Percentiles rank a stretch among this genome's conserved stretches.
These are phyloP conservation scores for Mus caroli DNA, from an alignment of 2,797 vertebrate genomes.

Conservation along the genomic window DNA sequence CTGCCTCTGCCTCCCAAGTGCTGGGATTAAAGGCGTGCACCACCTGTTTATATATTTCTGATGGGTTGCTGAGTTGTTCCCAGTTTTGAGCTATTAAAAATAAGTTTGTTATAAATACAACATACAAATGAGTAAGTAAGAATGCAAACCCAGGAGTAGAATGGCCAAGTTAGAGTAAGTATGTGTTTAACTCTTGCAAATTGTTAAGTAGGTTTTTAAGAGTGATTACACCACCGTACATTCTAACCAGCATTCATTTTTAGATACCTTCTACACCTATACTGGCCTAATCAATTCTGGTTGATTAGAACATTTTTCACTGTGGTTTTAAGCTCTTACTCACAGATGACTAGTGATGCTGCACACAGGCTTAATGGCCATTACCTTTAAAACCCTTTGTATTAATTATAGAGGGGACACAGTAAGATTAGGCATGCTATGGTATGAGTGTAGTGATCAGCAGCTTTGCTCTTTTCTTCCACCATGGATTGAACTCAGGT, in stretches of 20 bases:
- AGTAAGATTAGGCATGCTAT: not conserved
- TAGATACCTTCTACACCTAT: not conserved
- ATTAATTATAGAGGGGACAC: not conserved
- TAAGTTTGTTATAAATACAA: not conserved
- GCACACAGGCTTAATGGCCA: not conserved
- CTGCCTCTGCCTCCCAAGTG: too few relatives aligned
- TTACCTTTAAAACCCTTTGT: not conserved
- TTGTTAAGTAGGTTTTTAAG: not conserved
- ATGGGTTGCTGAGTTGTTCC: not conserved
- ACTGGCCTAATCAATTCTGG: not conserved
- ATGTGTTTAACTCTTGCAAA: not conserved
- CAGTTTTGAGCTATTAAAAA: not conserved
- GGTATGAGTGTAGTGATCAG: not conserved
- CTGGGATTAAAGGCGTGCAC: too few relatives aligned
- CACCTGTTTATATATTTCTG: not conserved
- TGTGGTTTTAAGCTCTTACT: not conserved
- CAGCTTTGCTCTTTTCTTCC: not conserved
- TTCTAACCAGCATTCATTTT: not conserved
- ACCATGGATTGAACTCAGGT: not conserved
- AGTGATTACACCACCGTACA: not conserved
- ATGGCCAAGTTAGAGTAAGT: not conserved
- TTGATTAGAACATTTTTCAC: not conserved
- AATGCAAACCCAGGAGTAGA: not conserved
- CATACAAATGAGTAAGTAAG: not conserved
- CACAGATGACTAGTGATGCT: not conserved